Percentiles rank a stretch among this genome's conserved stretches.
Evolutionary conservation across 2,113 vertebrate species (phyloP).

Genomic region (Pedetes capensis): DNA sequence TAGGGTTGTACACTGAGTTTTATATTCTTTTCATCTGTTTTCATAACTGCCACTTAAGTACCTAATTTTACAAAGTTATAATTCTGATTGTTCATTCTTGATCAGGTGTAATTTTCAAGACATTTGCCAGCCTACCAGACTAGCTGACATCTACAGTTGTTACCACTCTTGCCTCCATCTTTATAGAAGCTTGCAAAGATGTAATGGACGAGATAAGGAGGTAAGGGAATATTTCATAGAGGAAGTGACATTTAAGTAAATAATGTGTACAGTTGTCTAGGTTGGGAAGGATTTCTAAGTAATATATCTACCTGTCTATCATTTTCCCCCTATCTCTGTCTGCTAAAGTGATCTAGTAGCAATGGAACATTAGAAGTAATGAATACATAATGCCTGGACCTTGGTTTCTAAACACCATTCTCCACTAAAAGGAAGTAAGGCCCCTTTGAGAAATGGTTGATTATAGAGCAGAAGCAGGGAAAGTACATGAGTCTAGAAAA

Average conservation of each 20-base stretch:
- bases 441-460: neutral
- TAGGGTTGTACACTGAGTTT: neutral
- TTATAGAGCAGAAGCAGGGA: neutral
- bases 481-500: neutral
- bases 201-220: accelerated
- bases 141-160: neutral
- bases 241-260: conserved; percentile 10
- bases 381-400: neutral
- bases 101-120: neutral
- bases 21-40: neutral
- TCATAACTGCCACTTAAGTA: neutral
- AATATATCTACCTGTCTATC: neutral
- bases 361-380: neutral
- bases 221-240: neutral
- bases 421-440: neutral
- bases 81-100: neutral
- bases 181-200: neutral
- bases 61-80: neutral
- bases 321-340: neutral
- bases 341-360: neutral
- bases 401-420: neutral
- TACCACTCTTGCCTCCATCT: neutral
- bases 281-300: neutral
- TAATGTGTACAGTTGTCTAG: neutral
- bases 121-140: neutral